Evolutionary conservation across 1,140 invertebrate genomes (phyloP), one percentile per base, ranked within the genome.

Genomic region (Diabrotica virgifera): DNA sequence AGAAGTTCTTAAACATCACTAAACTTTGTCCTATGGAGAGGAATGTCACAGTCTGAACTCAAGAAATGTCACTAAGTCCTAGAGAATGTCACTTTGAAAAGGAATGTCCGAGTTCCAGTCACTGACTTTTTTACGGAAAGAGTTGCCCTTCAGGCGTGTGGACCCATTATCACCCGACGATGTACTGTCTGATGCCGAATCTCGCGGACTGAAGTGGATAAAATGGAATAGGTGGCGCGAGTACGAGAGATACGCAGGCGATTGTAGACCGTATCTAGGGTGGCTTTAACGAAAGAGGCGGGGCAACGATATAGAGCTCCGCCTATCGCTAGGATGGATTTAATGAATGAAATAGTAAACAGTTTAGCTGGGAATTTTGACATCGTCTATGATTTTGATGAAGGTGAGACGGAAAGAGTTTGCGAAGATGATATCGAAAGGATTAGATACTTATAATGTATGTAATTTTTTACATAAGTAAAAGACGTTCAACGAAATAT

Each of bases 331-430:
- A 58, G 64, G 71, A 73, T 73, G 69, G 73, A 75, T 69, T 75
- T 72, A 74, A 74, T 74, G 73, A 74, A 74, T 73, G 73, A 70
- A 75, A 73, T 70, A 68, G 67, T 73, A 70, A 68, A 69, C 67
- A 73, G 69, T 70, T 69, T 73, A 74, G 73, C 36, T 62, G 50
- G 13, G 54, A 52, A 50, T 57, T 64, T 57, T 24, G 60, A 62
- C 60, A 36, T 36, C 35, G 53, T 8, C n/a, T 46, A 46, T 46
- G 40, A 55, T 24, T 14, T 55, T 12, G 53, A 14, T 55, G 5
- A 55, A 55, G 24, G 24, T 24, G 24, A 24, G 24, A 24, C 24
- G 24, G 24, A 24, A 24, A 24, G 24, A 24, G 24, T 24, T 24
- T 24, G 24, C 24, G 24, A 24, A 24, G 24, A 24, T 24, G 24